Evolutionary conservation across 2,797 vertebrate genomes (phyloP).

Genomic region (Sebastes aleutianus): DNA sequence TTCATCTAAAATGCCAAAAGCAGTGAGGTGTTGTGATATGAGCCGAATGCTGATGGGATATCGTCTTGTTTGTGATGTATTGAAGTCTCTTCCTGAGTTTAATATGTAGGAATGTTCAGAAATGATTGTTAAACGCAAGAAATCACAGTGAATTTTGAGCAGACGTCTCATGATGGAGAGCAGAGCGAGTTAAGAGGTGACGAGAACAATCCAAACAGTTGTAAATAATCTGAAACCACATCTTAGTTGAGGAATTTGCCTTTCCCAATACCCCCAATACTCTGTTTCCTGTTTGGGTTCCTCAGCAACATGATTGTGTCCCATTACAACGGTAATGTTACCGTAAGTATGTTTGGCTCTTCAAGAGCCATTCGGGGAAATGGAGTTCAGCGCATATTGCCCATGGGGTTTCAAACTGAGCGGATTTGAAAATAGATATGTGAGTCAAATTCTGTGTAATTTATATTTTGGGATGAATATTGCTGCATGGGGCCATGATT

Average conservation of each 20-base stretch:
- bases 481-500: neutral
- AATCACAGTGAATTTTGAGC: neutral
- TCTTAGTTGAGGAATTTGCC: constrained; percentile 16
- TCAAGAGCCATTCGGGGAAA: constrained; percentile 18
- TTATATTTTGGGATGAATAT: neutral
- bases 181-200: constrained; percentile 24
- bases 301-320: constrained; percentile 27
- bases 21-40: neutral
- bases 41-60: neutral
- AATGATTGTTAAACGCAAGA: neutral
- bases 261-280: constrained; percentile 21
- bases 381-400: constrained; percentile 12
- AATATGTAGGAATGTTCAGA: neutral
- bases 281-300: constrained; percentile 48
- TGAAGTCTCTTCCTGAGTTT: neutral
- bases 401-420: neutral
- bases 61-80: neutral
- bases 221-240: constrained; percentile 18
- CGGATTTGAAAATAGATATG: neutral
- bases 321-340: constrained; percentile 13
- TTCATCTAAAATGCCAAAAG: neutral
- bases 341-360: constrained; percentile 9
- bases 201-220: constrained; percentile 20
- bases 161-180: neutral
- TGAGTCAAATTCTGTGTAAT: neutral